phyloP scores from a whole-genome alignment of 2,888 invertebrate species.

The Agrotis ipsilon region DNA sequence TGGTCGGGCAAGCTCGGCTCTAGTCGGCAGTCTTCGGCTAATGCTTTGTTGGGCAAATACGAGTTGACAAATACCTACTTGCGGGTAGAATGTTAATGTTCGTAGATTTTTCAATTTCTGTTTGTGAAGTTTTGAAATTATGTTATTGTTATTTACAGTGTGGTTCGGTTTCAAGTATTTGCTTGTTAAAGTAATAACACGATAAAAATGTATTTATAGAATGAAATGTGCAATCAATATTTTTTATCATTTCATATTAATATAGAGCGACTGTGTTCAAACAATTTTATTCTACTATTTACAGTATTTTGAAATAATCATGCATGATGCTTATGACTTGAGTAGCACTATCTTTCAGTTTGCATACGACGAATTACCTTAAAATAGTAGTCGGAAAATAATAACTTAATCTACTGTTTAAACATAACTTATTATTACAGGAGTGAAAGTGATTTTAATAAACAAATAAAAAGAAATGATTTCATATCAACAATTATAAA shows the following conservation, averaged over 20 bases:
- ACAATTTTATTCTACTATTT: neutral
- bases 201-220: constrained; percentile 34
- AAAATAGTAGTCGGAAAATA: no score
- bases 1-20: constrained; percentile 38
- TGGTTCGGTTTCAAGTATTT: constrained; percentile 4
- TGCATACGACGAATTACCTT: no score
- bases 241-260: constrained; percentile 18
- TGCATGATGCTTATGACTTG: no score
- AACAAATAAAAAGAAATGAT: no score
- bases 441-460: no score
- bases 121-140: constrained; percentile 25
- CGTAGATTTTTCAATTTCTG: constrained; percentile 34
- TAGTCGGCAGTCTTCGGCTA: constrained; percentile 52
- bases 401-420: no score
- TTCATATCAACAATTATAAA: constrained; percentile 6
- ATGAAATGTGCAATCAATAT: constrained; percentile 23
- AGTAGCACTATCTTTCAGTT: no score
- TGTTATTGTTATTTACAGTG: constrained; percentile 18
- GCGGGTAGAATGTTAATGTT: constrained; percentile 36
- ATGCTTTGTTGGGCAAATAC: constrained; percentile 44
- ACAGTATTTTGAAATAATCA: neutral
- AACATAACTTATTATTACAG: no score
- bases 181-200: constrained; percentile 3
- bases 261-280: constrained; percentile 6
- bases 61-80: constrained; percentile 50